These are phyloP conservation scores for Papio anubis DNA, from an alignment of 2,113 vertebrate genomes.

Conservation along the genomic window DNA sequence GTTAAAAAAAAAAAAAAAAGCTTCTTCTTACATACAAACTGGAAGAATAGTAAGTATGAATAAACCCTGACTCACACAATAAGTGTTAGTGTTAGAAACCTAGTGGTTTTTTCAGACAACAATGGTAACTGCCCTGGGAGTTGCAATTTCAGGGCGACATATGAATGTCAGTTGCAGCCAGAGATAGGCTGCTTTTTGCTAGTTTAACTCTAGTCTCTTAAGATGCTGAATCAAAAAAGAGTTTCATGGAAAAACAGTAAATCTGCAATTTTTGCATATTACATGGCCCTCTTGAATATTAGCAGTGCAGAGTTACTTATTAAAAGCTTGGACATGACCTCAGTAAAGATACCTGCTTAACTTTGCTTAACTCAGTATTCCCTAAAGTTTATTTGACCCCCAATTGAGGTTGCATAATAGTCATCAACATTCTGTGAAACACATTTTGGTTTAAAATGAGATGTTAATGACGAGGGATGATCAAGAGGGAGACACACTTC, in stretches of 20 bases:
- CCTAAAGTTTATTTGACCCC: constrained; percentile 38
- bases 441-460: constrained; percentile 48
- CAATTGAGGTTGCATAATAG: constrained; percentile 49
- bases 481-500: neutral
- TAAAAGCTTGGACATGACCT: neutral
- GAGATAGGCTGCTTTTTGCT: neutral
- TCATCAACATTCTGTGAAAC: constrained; percentile 43
- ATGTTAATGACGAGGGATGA: constrained; percentile 41
- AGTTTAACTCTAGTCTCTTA: neutral
- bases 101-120: neutral
- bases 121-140: neutral
- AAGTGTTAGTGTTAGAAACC: neutral
- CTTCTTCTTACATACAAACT: neutral
- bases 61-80: neutral
- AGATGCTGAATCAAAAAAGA: neutral
- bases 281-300: neutral
- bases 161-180: neutral
- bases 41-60: neutral
- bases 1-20: neutral
- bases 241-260: neutral
- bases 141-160: neutral
- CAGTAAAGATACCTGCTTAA: constrained; percentile 8
- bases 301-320: neutral
- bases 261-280: neutral
- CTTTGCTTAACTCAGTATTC: constrained; percentile 26